Base-by-base conservation (phyloP, 2,888 invertebrate genomes). In the Diarsia rubi region DNA sequence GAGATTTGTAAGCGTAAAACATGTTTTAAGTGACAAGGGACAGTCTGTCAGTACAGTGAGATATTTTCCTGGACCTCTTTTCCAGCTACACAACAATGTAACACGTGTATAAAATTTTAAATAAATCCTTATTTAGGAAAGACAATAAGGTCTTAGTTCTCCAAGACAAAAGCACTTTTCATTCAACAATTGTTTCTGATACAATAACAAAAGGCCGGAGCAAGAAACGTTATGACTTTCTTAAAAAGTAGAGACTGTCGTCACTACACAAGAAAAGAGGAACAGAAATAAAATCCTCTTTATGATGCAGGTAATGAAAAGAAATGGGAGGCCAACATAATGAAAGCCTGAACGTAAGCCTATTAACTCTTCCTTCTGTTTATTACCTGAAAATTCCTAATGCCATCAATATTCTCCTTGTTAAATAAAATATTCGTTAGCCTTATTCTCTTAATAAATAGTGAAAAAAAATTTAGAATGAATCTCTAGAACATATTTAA, bases 261-360 rank as follows among this genome's bases (percentile, higher is more conserved):
- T 90, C 89, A 90, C 90, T 89, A 88, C 86, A 88, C 90, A 83
- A 92, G 90, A 90, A 90, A 91, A 90, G 90, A 88, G 85, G 86
- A 87, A 86, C 91, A 91, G 92, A 91, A 91, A 89, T 78, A 78
- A 87, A 86, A 91, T 75, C 72, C 79, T 81, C 79, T 92, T 94
- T 93, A 91, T 92, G 90, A 92, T 92, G 90, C 92, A 93, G 92
- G 92, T 94, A 93, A 94, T 92, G 93, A 94, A 95, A 94, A 93
- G 91, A 93, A 93, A 93, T 91, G 90, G 90, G 91, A 92, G 92
- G 92, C 92, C 92, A 92, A 90, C 91, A 90, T 91, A 87, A 92
- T 90, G 89, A 87, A 85, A 90, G 91, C 89, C 91, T 91, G 88
- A 91, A 90, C 90, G 90, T 94, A 93, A 94, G 94, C 93, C 93